These are phyloP conservation scores for Cyclargus thomasi DNA, from an alignment of 1,140 invertebrate genomes.

Conservation along the genomic window DNA sequence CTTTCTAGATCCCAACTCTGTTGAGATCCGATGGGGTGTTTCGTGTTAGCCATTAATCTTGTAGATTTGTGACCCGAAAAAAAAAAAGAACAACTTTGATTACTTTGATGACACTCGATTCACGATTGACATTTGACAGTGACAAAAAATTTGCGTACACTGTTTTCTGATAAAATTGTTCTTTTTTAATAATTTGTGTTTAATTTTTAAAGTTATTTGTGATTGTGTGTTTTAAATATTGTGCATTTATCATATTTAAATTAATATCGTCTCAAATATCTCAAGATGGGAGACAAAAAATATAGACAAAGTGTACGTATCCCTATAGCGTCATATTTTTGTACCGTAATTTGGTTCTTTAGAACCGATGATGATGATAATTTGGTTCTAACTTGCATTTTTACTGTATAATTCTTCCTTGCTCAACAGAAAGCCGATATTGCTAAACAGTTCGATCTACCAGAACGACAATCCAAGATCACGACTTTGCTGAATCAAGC, in stretches of 20 bases:
- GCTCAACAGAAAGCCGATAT: constrained; percentile 88
- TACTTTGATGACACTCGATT: too few species aligned
- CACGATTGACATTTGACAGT: too few species aligned
- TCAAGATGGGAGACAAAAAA: constrained; percentile 56
- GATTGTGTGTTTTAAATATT: background rate
- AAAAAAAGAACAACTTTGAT: too few species aligned
- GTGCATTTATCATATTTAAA: background rate
- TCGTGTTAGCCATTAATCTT: too few species aligned
- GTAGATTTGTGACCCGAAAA: too few species aligned
- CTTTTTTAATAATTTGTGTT: too few species aligned
- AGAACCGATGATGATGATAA: too few species aligned
- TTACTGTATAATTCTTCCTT: constrained; percentile 32
- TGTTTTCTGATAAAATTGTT: too few species aligned
- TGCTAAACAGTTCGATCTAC: constrained; percentile 90
- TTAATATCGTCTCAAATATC: background rate
- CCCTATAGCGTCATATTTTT: background rate
- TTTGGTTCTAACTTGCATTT: too few species aligned
- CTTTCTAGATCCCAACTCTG: too few species aligned
- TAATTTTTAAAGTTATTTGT: background rate
- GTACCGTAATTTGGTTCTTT: constrained; percentile 6
- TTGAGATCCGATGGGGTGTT: too few species aligned
- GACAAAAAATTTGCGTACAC: too few species aligned
- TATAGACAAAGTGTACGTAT: constrained; percentile 60
- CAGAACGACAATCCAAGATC: constrained; percentile 93
- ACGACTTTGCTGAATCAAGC: constrained; percentile 91